Percentiles rank a stretch among this genome's conserved stretches.
Conservation (phyloP, 2,113 vertebrate genomes). For the Hemiscyllium ocellatum region DNA sequence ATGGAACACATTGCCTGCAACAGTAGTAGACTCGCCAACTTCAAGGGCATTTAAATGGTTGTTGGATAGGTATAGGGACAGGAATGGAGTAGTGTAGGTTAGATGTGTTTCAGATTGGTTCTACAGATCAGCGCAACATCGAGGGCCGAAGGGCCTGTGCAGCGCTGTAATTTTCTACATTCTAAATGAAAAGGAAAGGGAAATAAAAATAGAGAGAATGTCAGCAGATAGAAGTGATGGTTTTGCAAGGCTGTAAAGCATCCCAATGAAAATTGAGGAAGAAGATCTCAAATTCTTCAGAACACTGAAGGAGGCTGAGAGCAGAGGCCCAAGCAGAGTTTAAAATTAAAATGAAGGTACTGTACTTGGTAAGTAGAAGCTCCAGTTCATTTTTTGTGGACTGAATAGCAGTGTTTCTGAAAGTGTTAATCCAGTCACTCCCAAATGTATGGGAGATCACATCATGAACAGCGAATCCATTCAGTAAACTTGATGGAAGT, state of each 20-base stretch:
- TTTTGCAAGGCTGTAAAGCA: background rate
- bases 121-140: too few species aligned
- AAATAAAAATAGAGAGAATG: background rate
- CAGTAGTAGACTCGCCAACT: too few species aligned
- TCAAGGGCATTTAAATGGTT: too few species aligned
- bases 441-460: background rate
- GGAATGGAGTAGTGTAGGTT: too few species aligned
- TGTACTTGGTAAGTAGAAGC: background rate
- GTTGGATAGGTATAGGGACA: too few species aligned
- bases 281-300: background rate
- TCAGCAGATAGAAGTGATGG: background rate
- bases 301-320: background rate
- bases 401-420: background rate
- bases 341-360: background rate
- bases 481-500: background rate
- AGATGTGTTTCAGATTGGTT: too few species aligned
- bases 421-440: background rate
- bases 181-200: background rate
- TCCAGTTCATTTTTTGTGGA: background rate
- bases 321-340: background rate
- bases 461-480: background rate
- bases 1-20: too few species aligned
- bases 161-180: too few species aligned
- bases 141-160: too few species aligned
- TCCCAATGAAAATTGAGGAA: background rate